A percentile compares a stretch with the other conserved stretches of the same genome.
Conservation (phyloP, 2,113 vertebrate species). For the Fregetta grallaria region DNA sequence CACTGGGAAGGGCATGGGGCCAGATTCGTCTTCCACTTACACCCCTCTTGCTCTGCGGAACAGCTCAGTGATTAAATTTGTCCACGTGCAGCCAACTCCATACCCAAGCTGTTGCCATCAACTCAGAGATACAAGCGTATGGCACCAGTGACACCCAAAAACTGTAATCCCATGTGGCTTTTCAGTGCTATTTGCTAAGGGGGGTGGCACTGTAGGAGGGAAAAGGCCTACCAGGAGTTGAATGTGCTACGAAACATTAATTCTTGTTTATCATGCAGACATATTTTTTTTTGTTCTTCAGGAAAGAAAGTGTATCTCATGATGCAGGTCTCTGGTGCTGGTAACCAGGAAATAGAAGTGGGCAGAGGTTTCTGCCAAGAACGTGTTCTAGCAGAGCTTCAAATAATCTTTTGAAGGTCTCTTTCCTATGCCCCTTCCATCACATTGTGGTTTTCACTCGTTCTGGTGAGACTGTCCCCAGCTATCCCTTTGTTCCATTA, state of each 20-base stretch:
- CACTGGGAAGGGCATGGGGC: neutral
- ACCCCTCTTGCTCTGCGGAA: neutral
- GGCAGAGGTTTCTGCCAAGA: neutral
- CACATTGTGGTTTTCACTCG: neutral
- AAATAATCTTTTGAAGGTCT: neutral
- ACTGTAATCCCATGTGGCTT: accelerated
- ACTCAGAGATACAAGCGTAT: accelerated
- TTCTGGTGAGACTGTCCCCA: neutral
- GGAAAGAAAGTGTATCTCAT: neutral
- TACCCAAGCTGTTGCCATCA: neutral
- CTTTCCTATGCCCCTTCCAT: neutral
- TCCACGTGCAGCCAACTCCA: neutral
- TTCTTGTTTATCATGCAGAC: neutral
- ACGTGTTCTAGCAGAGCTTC: neutral
- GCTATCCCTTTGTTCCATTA: neutral
- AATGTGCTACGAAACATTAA: neutral
- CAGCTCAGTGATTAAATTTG: neutral
- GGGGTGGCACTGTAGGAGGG: neutral
- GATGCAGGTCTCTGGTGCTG: neutral
- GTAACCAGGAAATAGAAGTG: neutral
- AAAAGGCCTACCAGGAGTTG: neutral
- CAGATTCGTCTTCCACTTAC: neutral
- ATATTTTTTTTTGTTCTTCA: neutral
- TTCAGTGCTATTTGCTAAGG: neutral
- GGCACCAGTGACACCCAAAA: neutral